Base-by-base conservation (phyloP, 1,140 invertebrate species). In the Theocolax elegans region DNA sequence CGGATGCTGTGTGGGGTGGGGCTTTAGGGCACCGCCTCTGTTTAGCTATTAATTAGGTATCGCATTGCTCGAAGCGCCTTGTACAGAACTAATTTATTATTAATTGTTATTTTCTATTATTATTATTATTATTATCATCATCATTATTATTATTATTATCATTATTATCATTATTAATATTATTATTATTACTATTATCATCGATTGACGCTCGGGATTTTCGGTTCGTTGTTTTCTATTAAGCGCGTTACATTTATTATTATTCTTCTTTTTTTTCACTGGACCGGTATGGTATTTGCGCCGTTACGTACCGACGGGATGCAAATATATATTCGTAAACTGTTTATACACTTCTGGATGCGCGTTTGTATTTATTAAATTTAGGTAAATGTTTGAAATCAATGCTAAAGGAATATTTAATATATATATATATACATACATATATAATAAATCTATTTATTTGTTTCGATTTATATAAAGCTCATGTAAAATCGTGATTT, bases 41-140 rank as follows among this genome's bases (percentile, higher is more conserved):
- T 73, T 72, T 77, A 79, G 76, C 69, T 79, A 75, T 78, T 76
- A 78, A 80, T 80, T 80, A 79, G 78, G 77, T 76, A 76, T 40
- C 48, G n/a, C 10, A 66, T 75, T 79, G 78, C 80, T 81, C 78
- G 76, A 83, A 78, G 78, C 79, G 81, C 76, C 81, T 77, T 86
- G 84, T 86, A 86, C 83, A 86, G 81, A 86, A 85, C 81, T 86
- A 83, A 86, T 86, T 86, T 85, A 85, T 85, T 85, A 84, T 85
- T 80, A 83, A 44, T 83, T 83, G 81, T 85, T 85, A 84, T 82
- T 82, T 81, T 79, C 79, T 78, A 80, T 79, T 74, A 74, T 25
- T 53, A 54, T 46, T 66, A 66, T 21, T 51, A 65, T 53, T 54
- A 65, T 65, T 65, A 65, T 38, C 15, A 51, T 40, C 25, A 56